These are phyloP conservation scores for Dipodomys stephensi DNA, from an alignment of 2,113 vertebrate species.

Conservation along the genomic window DNA sequence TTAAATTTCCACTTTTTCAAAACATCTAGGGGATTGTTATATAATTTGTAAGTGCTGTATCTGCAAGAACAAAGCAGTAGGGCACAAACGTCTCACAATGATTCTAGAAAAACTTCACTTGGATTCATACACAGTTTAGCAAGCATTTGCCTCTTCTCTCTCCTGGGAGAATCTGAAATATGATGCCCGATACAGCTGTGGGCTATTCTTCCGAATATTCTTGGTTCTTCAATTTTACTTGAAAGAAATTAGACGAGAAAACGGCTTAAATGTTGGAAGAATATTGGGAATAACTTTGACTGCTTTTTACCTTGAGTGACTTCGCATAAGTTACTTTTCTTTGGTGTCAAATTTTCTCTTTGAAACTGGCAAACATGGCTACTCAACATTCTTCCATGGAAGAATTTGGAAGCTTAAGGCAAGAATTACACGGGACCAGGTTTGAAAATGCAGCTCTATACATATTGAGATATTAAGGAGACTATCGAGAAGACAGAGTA, in stretches of 20 bases:
- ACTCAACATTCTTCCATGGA: not conserved
- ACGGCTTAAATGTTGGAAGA: not conserved
- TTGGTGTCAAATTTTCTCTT: not conserved
- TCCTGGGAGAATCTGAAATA: not conserved
- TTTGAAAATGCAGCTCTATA: not conserved
- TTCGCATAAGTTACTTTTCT: not conserved
- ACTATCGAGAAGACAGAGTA: not conserved
- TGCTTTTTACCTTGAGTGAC: not conserved
- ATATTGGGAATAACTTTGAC: not conserved
- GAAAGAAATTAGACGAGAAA: not conserved
- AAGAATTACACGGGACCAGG: not conserved
- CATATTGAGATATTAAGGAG: not conserved
- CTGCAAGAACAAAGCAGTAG: constrained; percentile 47
- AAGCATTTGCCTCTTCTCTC: not conserved
- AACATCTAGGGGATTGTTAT: constrained; percentile 51
- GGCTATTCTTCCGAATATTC: not conserved
- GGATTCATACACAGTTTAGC: not conserved
- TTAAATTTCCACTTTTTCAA: constrained; percentile 14
- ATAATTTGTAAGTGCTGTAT: constrained; percentile 49
- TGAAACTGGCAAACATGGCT: not conserved
- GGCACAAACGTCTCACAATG: constrained; percentile 15
- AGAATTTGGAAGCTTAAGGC: constrained; percentile 5
- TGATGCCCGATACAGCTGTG: not conserved
- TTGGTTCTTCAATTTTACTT: not conserved
- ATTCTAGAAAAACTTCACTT: not conserved